Percentiles rank a stretch among this genome's conserved stretches.
Conservation (phyloP, 1,140 invertebrate genomes). For the Macrosteles quadrilineatus region DNA sequence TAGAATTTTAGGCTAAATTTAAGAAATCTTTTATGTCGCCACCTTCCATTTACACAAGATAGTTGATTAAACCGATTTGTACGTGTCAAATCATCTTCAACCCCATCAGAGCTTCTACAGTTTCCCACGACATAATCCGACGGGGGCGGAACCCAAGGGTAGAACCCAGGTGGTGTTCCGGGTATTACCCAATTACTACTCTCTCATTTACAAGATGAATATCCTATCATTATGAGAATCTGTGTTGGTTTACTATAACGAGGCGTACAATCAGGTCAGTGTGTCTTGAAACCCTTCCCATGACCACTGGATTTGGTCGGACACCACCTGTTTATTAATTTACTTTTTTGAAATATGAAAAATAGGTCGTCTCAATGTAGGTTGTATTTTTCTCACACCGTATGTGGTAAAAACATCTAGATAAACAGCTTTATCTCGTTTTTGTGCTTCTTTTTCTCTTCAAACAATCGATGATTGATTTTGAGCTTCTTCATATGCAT, state of each 20-base stretch:
- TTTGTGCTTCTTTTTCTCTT: too few species aligned
- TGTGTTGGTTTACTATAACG: constrained; percentile 2
- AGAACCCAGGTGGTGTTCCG: constrained; percentile 14
- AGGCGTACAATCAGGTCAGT: not conserved
- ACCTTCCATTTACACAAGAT: too few species aligned
- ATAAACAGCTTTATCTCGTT: too few species aligned
- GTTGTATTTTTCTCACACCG: not conserved
- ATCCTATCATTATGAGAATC: constrained; percentile 11
- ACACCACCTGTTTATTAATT: constrained; percentile 4
- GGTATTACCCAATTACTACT: constrained; percentile 2
- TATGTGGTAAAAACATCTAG: too few species aligned
- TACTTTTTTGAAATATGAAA: constrained; percentile 5
- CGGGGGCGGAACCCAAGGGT: constrained; percentile 22
- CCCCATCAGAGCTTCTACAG: too few species aligned
- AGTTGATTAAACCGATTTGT: too few species aligned
- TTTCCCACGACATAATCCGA: constrained; percentile 12
- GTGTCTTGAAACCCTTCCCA: not conserved
- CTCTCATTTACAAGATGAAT: not conserved
- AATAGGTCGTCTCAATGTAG: not conserved
- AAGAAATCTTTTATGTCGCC: too few species aligned
- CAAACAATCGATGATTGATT: not conserved
- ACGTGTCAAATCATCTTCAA: too few species aligned
- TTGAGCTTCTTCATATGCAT: not conserved
- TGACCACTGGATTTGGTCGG: not conserved
- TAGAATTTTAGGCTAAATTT: too few species aligned